Base-by-base conservation (phyloP, 1,140 invertebrate genomes). In the Zaprionus kolodkinae region DNA sequence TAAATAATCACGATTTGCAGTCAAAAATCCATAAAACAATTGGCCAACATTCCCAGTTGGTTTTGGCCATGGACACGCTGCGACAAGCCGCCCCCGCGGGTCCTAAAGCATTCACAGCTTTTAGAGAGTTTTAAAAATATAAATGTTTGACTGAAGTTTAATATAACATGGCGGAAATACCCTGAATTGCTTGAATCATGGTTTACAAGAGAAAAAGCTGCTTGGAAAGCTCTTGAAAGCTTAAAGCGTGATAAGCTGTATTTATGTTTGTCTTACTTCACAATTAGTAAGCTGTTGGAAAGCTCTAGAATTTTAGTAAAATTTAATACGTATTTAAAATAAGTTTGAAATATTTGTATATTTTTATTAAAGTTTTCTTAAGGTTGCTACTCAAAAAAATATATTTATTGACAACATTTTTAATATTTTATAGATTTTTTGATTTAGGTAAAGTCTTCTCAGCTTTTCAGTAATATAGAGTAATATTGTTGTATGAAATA, bases 1-100 rank as follows among this genome's bases (percentile, higher is more conserved):
- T 74, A 70, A 74, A 74, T 74, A 74, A 63, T 50, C 66, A 74
- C 59, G 66, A 63, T 65, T 65, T 65, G n/a, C 67, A 54, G 73
- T 59, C 45, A 55, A 72, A 76, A 76, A 65, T 71, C 43, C 68
- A 60, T 71, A 59, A 64, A 76, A 65, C 67, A 72, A 72, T 72
- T 76, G 61, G 55, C 68, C 61, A 65, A 45, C 52, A 71, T 33
- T 70, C 15, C 52, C 50, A 38, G 50, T 60, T 50, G 61, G n/a
- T 11, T 56, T 48, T 21, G 45, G 15, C 15, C n/a, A 21, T 21
- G 21, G 21, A 21, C 21, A 21, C 2, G 21, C n/a, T 2, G 6
- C 40, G 40, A 43, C n/a, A 43, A 2, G 6, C n/a, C 2, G 21
- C 6, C 13, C 50, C 52, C 66, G 35, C 12, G 45, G 43, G 72